phyloP scores from a whole-genome alignment of 1,140 invertebrate species.

The Akabosia matsudoensis region DNA sequence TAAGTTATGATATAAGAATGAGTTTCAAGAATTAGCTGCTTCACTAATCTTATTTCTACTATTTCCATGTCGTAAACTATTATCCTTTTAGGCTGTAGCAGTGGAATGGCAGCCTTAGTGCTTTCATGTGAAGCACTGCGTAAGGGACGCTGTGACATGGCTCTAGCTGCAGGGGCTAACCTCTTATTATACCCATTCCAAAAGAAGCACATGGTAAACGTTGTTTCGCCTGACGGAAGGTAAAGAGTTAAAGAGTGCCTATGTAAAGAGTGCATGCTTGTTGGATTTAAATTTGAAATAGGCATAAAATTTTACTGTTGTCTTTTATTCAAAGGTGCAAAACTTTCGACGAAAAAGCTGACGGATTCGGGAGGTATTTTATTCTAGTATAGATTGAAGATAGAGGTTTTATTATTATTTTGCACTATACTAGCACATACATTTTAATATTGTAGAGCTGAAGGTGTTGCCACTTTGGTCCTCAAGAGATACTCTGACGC shows the following conservation, averaged over 20 bases:
- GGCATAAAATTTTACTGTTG: neutral
- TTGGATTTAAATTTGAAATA: too few relatives aligned
- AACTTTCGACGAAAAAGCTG: slow-evolving; percentile 3
- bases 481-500: slow-evolving; percentile 6
- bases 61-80: too few relatives aligned
- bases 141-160: neutral
- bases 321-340: neutral
- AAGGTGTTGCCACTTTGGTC: neutral
- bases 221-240: neutral
- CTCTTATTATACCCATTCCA: slow-evolving; percentile 1
- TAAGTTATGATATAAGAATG: too few relatives aligned
- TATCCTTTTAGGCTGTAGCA: too few relatives aligned
- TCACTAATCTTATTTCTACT: too few relatives aligned
- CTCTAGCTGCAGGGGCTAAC: neutral
- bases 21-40: too few relatives aligned
- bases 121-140: neutral
- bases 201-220: slow-evolving; percentile 6
- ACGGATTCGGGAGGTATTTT: neutral
- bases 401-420: neutral
- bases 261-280: neutral
- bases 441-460: neutral
- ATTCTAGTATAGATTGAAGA: neutral
- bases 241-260: too few relatives aligned
- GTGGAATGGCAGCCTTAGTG: neutral
- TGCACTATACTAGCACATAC: neutral